Evolutionary conservation across 1,140 invertebrate species (phyloP), one percentile per base, ranked within the genome.

Genomic region (Trichonephila clavipes): DNA sequence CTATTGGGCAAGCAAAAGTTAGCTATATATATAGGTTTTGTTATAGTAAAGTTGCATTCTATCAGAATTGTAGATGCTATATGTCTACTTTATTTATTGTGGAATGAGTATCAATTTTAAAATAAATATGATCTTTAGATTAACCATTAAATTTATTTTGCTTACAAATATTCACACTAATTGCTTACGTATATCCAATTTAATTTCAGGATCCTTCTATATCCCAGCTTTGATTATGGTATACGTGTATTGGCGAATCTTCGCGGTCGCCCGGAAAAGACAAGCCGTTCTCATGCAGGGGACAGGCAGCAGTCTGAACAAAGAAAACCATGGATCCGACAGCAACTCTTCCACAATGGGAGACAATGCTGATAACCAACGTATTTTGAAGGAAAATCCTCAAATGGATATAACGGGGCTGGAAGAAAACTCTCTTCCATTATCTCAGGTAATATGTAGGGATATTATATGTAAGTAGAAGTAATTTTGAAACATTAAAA

Each of bases 211-310:
- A 92, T 99, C 99, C 94, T 99, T 99, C 97, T 99, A 99, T 96
- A 98, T 99, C 95, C 99, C 99, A 64, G 98, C 98, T 95, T 98
- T 98, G 96, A 98, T 99, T 95, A 99, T 99, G 98, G 98, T 99
- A 94, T 99, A 99, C 96, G 98, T 99, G 72, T 99, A 99, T 96
- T 98, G 99, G 95, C 97, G 98, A 95, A 99, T 99, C 96, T 99
- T 99, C 96, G 98, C 97, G 96, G 99, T 99, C 21, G 99, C 99
- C 64, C 98, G 99, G n/a, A 95, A 90, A 34, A 81, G 94, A n/a
- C 92, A 94, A 28, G 94, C 94, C 1, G 92, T 94, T 0, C 72
- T 94, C 19, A 94, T 93, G 91, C 91, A 94, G 40, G 21, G 28
- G 0, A 58, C 51, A 0, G 66, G 21, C 4, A 59, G 34, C 14